These are phyloP conservation scores for Cheilinus undulatus DNA, from an alignment of 2,113 vertebrate species.

Conservation along the genomic window DNA sequence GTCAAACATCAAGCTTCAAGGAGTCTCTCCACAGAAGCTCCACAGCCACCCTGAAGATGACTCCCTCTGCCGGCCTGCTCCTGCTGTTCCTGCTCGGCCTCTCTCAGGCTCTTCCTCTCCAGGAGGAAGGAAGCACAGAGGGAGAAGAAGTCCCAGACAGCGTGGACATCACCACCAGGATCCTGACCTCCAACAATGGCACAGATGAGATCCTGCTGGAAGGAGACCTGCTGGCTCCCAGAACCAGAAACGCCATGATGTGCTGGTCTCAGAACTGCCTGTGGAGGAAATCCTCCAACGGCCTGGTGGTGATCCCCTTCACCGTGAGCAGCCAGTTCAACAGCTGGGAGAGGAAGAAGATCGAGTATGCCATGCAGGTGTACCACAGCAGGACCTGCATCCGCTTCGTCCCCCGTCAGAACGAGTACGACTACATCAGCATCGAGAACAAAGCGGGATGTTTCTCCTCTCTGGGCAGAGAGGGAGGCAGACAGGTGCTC, in stretches of 20 bases:
- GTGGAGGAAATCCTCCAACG: too few species aligned
- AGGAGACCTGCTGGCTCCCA: too few species aligned
- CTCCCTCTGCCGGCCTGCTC: slow-evolving; percentile 42
- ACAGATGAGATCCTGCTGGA: too few species aligned
- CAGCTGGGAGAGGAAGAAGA: slow-evolving; percentile 4
- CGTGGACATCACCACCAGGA: slow-evolving; percentile 33
- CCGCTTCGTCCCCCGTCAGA: slow-evolving; percentile 34
- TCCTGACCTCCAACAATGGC: slow-evolving; percentile 42
- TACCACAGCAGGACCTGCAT: slow-evolving; percentile 35
- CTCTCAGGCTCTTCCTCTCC: slow-evolving; percentile 40
- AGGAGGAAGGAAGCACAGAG: background rate
- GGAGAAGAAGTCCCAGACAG: background rate
- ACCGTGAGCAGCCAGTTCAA: slow-evolving; percentile 13
- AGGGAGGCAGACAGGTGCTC: slow-evolving; percentile 41
- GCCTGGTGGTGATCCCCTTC: slow-evolving; percentile 42
- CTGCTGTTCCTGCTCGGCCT: slow-evolving; percentile 51
- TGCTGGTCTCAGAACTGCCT: slow-evolving; percentile 14
- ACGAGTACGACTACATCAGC: slow-evolving; percentile 36
- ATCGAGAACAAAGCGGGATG: background rate
- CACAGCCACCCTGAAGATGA: slow-evolving; percentile 38
- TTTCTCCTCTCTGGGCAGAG: too few species aligned
- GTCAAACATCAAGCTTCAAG: too few species aligned
- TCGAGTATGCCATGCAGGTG: background rate
- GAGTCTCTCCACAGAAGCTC: too few species aligned
- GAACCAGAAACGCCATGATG: too few species aligned